Evolutionary conservation across 2,888 invertebrate species (phyloP), one percentile per base, ranked within the genome.

Genomic region (Pyrocoelia pectoralis): DNA sequence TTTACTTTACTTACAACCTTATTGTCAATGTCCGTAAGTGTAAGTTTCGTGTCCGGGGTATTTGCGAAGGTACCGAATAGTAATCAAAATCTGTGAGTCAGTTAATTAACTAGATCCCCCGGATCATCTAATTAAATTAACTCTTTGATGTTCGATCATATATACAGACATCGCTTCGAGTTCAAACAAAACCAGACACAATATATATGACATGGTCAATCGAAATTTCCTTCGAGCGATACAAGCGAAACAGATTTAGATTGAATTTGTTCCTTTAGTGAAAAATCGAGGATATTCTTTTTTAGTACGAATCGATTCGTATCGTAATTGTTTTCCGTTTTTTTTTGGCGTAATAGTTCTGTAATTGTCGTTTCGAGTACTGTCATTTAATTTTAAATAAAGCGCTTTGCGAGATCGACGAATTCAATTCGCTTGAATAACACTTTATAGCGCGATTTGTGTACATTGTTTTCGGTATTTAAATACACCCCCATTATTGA

Each of bases 71-170:
- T 61, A 63, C 56, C 63, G 67, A 66, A 68, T 63, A 64, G 66
- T 69, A 70, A 69, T 71, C 69, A 69, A 67, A 72, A 70, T 60
- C 68, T 60, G 66, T 67, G 61, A 61, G 63, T 60, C 56, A 61
- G 71, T 70, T 73, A 73, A 73, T 73, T 73, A 72, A 72, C 56
- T 40, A 69, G 70, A 68, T 69, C 69, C 67, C n/a, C 61, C 69
- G n/a, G 69, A 71, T 72, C 69, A 65, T 63, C 67, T 72, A 73
- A 72, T 73, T 71, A 68, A 72, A 72, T 73, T 73, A 72, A 71
- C 72, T 71, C 73, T 73, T 73, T 73, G 73, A 72, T 69, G 72
- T 72, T 66, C 70, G 70, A 71, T 70, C 59, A 60, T 41, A 18
- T 12, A 24, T 24, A 24, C 24, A 57, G 50, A 56, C 58, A 61